Evolutionary conservation across 2,113 vertebrate genomes (phyloP).

Genomic region (Procavia capensis): DNA sequence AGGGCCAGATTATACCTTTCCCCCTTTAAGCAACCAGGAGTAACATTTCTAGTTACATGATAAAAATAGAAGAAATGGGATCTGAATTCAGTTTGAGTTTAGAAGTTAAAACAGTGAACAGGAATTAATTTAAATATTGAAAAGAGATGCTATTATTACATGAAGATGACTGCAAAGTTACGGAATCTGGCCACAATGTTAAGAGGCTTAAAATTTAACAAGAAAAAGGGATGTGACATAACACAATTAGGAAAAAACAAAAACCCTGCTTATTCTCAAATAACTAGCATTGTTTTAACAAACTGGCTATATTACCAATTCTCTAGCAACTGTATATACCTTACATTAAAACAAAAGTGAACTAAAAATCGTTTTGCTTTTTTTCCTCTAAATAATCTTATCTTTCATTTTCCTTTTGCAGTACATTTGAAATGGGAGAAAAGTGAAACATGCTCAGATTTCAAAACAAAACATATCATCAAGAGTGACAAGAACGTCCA

Average conservation of each 20-base stretch:
- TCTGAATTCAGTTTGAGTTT: not conserved
- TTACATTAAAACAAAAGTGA: not conserved
- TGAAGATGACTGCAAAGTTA: constrained; percentile 30
- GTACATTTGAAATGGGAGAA: constrained; percentile 14
- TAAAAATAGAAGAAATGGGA: not conserved
- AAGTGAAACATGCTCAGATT: constrained; percentile 37
- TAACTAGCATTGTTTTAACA: not conserved
- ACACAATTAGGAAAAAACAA: not conserved
- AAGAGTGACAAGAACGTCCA: not conserved
- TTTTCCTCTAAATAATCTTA: not conserved
- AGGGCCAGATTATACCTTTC: not conserved
- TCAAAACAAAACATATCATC: constrained; percentile 2
- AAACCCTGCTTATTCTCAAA: not conserved
- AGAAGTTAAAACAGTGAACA: not conserved
- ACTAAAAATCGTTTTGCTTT: constrained; percentile 1
- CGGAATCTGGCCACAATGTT: not conserved
- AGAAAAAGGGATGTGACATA: not conserved
- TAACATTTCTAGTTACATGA: not conserved
- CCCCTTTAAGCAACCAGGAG: not conserved
- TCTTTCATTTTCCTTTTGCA: constrained; percentile 44
- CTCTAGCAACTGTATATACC: not conserved
- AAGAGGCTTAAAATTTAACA: not conserved
- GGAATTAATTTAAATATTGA: constrained; percentile 10
- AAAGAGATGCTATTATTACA: not conserved
- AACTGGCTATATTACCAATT: not conserved